Conservation (phyloP, 2,888 invertebrate genomes). For the Aelia acuminata region DNA sequence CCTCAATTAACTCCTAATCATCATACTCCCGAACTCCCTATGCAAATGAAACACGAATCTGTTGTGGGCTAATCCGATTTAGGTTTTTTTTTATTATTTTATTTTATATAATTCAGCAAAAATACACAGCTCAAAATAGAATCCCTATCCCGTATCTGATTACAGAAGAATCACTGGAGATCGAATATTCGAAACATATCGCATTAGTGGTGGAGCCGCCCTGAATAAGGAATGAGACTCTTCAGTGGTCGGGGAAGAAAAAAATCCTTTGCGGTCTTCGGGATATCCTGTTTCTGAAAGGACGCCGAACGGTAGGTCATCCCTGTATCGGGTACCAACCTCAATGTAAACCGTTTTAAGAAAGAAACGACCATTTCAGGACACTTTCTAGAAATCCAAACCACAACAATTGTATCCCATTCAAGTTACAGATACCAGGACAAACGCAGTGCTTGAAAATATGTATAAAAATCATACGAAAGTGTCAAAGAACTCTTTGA, state of each 20-base stretch:
- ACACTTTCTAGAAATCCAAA: background rate
- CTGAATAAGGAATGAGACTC: slow-evolving; percentile 37
- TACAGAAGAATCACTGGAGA: background rate
- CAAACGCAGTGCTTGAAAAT: no score
- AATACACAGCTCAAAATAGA: slow-evolving; percentile 7
- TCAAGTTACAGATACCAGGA: no score
- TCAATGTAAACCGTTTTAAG: background rate
- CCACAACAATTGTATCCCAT: no score
- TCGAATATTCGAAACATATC: slow-evolving; percentile 33
- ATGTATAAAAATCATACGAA: no score
- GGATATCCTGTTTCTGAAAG: slow-evolving; percentile 34
- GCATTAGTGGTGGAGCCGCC: background rate
- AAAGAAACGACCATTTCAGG: background rate
- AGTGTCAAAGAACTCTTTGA: no score
- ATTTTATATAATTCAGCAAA: slow-evolving; percentile 4
- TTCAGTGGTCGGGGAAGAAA: background rate
- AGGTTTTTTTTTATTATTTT: background rate
- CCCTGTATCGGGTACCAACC: slow-evolving; percentile 27
- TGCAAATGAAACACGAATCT: slow-evolving; percentile 7
- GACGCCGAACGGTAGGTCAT: slow-evolving; percentile 28
- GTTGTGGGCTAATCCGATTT: background rate
- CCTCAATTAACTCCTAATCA: slow-evolving; percentile 20
- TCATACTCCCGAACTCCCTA: background rate
- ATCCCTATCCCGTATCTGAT: background rate
- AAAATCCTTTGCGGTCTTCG: slow-evolving; percentile 28